Evolutionary conservation across 1,140 invertebrate genomes (phyloP).

Genomic region (Caerostris darwini): DNA sequence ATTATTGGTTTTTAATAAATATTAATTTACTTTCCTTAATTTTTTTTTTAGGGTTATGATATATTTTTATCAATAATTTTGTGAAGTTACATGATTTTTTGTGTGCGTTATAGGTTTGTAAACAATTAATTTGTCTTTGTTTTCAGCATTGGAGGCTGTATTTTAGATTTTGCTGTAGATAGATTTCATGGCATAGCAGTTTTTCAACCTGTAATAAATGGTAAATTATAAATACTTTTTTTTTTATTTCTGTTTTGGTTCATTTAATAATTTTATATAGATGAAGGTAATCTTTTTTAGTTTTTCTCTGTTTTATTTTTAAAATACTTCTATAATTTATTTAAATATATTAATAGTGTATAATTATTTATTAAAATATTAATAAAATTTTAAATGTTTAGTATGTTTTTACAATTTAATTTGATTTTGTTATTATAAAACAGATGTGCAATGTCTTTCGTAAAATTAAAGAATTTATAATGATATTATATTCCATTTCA

Average conservation of each 20-base stretch:
- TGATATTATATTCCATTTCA: too few relatives aligned
- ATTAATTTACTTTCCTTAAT: not conserved
- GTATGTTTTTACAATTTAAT: too few relatives aligned
- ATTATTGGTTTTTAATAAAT: too few relatives aligned
- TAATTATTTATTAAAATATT: too few relatives aligned
- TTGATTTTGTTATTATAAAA: too few relatives aligned
- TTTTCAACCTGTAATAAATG: constrained; percentile 83
- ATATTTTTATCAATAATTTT: not conserved
- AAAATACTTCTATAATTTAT: too few relatives aligned
- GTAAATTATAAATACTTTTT: constrained; percentile 75
- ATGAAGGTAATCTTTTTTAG: not conserved
- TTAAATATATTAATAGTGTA: too few relatives aligned
- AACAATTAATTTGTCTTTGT: not conserved
- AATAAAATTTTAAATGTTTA: too few relatives aligned
- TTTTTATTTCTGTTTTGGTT: too few relatives aligned
- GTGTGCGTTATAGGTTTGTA: not conserved
- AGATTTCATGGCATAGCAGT: constrained; percentile 82
- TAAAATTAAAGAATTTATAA: too few relatives aligned
- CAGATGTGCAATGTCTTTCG: too few relatives aligned
- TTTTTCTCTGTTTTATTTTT: too few relatives aligned
- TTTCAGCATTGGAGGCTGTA: constrained; percentile 79
- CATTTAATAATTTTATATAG: not conserved
- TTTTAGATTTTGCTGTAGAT: constrained; percentile 81
- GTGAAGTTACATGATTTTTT: constrained; percentile 25
- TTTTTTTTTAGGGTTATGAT: not conserved